Evolutionary conservation across 2,113 vertebrate genomes (phyloP).

Genomic region (Caranx ignobilis): DNA sequence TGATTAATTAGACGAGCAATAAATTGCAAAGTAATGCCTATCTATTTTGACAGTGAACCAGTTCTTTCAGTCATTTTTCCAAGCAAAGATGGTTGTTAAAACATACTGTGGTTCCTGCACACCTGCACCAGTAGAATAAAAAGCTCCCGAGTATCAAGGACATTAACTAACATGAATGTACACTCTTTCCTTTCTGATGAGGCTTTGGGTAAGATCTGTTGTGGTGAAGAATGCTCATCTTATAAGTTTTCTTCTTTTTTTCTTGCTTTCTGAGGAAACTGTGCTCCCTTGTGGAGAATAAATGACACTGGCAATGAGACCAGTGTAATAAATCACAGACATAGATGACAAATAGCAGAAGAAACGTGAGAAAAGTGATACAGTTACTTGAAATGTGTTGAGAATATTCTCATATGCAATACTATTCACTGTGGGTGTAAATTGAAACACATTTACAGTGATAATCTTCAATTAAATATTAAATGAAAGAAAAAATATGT

Average conservation of each 20-base stretch:
- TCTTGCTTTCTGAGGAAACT: slow-evolving; percentile 31
- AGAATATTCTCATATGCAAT: too few species aligned
- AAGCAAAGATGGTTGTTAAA: too few species aligned
- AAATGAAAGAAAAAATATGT: too few species aligned
- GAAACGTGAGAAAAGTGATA: neutral
- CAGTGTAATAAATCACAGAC: neutral
- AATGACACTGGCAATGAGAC: neutral
- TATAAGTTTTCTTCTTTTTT: neutral
- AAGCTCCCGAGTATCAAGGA: neutral
- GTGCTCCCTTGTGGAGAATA: slow-evolving; percentile 50
- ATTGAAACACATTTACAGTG: neutral
- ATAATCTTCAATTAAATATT: too few species aligned
- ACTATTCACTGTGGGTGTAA: neutral
- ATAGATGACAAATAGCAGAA: too few species aligned
- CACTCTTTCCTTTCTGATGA: neutral
- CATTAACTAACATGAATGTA: neutral
- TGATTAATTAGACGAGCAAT: too few species aligned
- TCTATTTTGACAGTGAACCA: too few species aligned
- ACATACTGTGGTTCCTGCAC: too few species aligned
- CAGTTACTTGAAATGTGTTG: too few species aligned
- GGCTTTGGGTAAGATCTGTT: neutral
- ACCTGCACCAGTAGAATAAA: neutral
- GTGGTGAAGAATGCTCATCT: too few species aligned
- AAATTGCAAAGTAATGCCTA: too few species aligned
- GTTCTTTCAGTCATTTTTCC: too few species aligned